Evolutionary conservation across 2,888 invertebrate genomes (phyloP), one percentile per base, ranked within the genome.

Genomic region (Drosophila nigritarsus): DNA sequence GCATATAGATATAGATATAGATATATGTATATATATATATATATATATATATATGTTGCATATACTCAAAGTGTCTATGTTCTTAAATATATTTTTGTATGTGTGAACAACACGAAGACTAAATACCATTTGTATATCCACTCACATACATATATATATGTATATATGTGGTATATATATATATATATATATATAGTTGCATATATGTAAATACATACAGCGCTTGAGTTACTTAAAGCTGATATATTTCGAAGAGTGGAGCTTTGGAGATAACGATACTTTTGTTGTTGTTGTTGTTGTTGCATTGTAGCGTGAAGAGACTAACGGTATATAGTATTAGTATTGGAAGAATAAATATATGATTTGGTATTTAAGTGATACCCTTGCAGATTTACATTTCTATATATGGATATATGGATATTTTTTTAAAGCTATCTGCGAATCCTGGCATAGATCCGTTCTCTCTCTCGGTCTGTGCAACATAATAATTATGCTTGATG

Each of bases 101-200:
- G 45, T 64, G 59, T 64, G 64, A 66, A 75, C 54, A 76, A 72
- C 45, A 45, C 20, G 45, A 45, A 45, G 45, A 45, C 45, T 13
- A 45, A 45, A 45, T 45, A 45, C 20, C 45, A 42, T 42, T 42
- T 11, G 11, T 42, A 40, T n/a, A n/a, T n/a, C n/a, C n/a, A 20
- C 42, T 20, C 42, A 42, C 13, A 20, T 5, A 2, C 2, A n/a
- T 5, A 42, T 20, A 40, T 20, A 34, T 34, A 34, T 34, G 5
- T n/a, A n/a, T n/a, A n/a, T n/a, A 7, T 29, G 29, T 29, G 29
- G 1, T 20, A 42, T 20, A 34, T 34, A 34, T 34, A 5, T 40
- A n/a, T n/a, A 8, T 8, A 38, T 38, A 38, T 45, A 45, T n/a
- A n/a, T n/a, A n/a, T n/a, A n/a, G 42, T 42, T 42, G 7, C 42